These are phyloP conservation scores for Fragum fragum DNA, from an alignment of 2,888 invertebrate species.

Conservation along the genomic window DNA sequence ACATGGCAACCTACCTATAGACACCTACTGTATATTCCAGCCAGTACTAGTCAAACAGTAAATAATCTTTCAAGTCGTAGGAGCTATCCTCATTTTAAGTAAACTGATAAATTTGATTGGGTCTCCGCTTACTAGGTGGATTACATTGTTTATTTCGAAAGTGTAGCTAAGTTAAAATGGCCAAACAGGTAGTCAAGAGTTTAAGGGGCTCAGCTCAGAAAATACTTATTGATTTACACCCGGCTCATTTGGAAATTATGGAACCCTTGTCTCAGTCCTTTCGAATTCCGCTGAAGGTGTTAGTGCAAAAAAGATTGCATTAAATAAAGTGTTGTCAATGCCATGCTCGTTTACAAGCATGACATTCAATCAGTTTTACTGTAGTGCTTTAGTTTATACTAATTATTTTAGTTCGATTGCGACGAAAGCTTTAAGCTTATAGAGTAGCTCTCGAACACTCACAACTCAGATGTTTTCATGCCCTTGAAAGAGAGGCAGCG, in stretches of 20 bases:
- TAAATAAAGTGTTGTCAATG: not conserved
- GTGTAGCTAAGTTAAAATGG: conserved; percentile 43
- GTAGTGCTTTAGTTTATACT: conserved; percentile 2
- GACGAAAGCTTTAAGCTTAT: too few relatives aligned
- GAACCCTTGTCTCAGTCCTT: not conserved
- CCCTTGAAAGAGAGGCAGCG: too few relatives aligned
- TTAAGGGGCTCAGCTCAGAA: conserved; percentile 30
- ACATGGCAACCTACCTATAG: not conserved
- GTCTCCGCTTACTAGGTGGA: conserved; percentile 56
- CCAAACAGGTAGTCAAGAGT: conserved; percentile 24
- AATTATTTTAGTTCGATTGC: too few relatives aligned
- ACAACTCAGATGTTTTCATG: too few relatives aligned
- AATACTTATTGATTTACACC: conserved; percentile 23
- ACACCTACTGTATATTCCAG: not conserved
- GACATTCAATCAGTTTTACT: not conserved
- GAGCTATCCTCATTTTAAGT: conserved; percentile 32
- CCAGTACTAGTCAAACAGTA: not conserved
- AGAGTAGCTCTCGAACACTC: too few relatives aligned
- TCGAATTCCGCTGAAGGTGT: conserved; percentile 7
- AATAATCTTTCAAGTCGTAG: not conserved
- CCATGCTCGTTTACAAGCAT: not conserved
- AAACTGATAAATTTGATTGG: conserved; percentile 65
- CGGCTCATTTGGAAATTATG: conserved; percentile 12
- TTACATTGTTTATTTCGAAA: conserved; percentile 67
- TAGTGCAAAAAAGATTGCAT: conserved; percentile 2